phyloP scores from a whole-genome alignment of 2,888 invertebrate genomes.

The Oscheius sp. region DNA sequence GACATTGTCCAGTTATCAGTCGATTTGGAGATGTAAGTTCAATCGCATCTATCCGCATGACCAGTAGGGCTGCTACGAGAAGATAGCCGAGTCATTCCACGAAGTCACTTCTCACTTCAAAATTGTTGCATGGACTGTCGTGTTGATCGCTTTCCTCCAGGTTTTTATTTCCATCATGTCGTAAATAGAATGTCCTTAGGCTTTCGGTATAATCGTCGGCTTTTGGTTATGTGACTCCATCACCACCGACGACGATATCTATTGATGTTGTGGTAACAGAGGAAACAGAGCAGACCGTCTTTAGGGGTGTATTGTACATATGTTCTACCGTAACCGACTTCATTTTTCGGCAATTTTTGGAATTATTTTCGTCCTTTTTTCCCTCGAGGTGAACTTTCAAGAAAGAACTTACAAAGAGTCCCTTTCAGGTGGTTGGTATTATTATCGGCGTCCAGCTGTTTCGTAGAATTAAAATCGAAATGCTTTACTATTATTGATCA shows the following conservation, averaged over 20 bases:
- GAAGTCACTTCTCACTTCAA: constrained; percentile 67
- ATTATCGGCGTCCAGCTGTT: constrained; percentile 52
- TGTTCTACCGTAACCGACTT: constrained; percentile 44
- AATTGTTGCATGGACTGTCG: constrained; percentile 68
- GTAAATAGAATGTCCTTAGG: constrained; percentile 38
- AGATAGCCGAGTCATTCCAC: constrained; percentile 64
- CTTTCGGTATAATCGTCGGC: constrained; percentile 68
- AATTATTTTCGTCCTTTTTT: constrained; percentile 40
- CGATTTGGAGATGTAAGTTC: constrained; percentile 63
- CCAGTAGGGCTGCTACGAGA: constrained; percentile 67
- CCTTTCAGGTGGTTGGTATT: constrained; percentile 28
- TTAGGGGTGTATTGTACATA: constrained; percentile 55
- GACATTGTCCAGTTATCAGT: constrained; percentile 60
- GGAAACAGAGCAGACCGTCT: no score
- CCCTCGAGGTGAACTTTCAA: constrained; percentile 38
- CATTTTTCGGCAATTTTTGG: constrained; percentile 54
- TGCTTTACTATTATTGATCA: constrained; percentile 57
- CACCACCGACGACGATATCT: constrained; percentile 60
- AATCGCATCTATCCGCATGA: no score
- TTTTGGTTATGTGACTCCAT: constrained; percentile 70
- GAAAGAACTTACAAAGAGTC: background rate
- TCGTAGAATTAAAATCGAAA: constrained; percentile 59
- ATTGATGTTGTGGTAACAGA: constrained; percentile 3
- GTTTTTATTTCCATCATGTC: constrained; percentile 28
- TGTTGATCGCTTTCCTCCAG: constrained; percentile 66